Evolutionary conservation across 2,888 invertebrate species (phyloP), one percentile per base, ranked within the genome.

Genomic region (Chrysomela aeneicollis): DNA sequence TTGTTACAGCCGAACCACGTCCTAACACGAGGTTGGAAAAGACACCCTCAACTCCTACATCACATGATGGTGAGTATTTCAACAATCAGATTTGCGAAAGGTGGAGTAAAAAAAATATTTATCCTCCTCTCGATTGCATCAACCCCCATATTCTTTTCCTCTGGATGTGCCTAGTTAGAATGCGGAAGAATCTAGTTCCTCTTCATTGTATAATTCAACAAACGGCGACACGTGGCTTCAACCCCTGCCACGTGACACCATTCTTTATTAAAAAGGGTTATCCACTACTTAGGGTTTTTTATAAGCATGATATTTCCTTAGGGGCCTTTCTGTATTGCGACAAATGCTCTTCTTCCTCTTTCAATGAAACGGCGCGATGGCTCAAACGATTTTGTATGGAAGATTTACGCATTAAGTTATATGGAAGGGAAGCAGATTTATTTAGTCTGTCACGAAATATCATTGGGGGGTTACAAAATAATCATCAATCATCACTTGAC

Each of bases 41-140:
- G 83, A 90, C 92, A 75, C 92, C 92, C 69, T 90, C 91, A 77
- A 92, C 92, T 77, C 90, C 92, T 73, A 89, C 88, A 80, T 90
- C 90, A 77, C 87, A 89, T 81, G 82, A 82, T 64, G 91, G 91
- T 91, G 83, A 85, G 90, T 86, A 42, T 26, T 6, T 6, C 26
- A n/a, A n/a, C n/a, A n/a, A n/a, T n/a, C n/a, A n/a, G n/a, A n/a
- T n/a, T n/a, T n/a, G n/a, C n/a, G n/a, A n/a, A n/a, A n/a, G n/a
- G n/a, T n/a, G n/a, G n/a, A n/a, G n/a, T n/a, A n/a, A n/a, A n/a
- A n/a, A n/a, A n/a, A n/a, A n/a, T n/a, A n/a, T n/a, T n/a, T n/a
- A n/a, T n/a, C n/a, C n/a, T n/a, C n/a, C n/a, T n/a, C n/a, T n/a
- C n/a, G n/a, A n/a, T n/a, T n/a, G n/a, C n/a, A n/a, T n/a, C n/a